Percentiles rank a stretch among this genome's conserved stretches.
These are phyloP conservation scores for Ophion costatus DNA, from an alignment of 2,888 invertebrate genomes.

Conservation along the genomic window DNA sequence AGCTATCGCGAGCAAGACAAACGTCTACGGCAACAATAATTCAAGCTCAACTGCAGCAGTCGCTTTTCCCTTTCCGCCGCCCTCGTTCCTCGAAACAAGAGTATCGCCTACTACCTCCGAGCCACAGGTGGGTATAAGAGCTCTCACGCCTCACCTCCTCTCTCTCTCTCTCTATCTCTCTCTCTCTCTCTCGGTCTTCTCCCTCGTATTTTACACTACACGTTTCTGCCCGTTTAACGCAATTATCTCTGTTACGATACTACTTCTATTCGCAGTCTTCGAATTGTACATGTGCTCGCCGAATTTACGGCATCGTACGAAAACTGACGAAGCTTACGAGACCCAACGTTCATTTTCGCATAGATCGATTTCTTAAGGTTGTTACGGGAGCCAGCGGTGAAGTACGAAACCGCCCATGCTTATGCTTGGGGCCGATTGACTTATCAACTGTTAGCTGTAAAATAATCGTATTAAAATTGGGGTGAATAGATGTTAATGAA, in stretches of 20 bases:
- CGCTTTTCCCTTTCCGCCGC: slow-evolving; percentile 80
- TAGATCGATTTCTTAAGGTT: background rate
- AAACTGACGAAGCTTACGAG: background rate
- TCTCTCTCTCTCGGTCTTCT: slow-evolving; percentile 54
- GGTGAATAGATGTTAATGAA: too few relatives aligned
- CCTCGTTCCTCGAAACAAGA: slow-evolving; percentile 81
- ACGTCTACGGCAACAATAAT: slow-evolving; percentile 58
- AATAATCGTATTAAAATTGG: too few relatives aligned
- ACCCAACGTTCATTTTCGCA: background rate
- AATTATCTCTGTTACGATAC: background rate
- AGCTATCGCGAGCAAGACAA: slow-evolving; percentile 56
- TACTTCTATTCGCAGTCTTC: background rate
- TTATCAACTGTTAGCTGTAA: too few relatives aligned
- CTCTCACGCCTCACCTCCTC: slow-evolving; percentile 44
- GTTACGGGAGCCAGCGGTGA: too few relatives aligned
- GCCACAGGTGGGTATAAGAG: slow-evolving; percentile 80
- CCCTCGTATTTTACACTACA: slow-evolving; percentile 59
- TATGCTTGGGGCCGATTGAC: too few relatives aligned
- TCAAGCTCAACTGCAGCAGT: slow-evolving; percentile 73
- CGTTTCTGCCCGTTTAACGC: slow-evolving; percentile 1
- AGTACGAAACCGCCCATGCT: too few relatives aligned
- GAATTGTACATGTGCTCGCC: background rate
- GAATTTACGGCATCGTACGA: background rate
- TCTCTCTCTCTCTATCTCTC: slow-evolving; percentile 5
- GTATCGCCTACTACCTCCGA: slow-evolving; percentile 80